Conservation (phyloP, 2,797 vertebrate species). For the Schizopygopsis pylzovi region DNA sequence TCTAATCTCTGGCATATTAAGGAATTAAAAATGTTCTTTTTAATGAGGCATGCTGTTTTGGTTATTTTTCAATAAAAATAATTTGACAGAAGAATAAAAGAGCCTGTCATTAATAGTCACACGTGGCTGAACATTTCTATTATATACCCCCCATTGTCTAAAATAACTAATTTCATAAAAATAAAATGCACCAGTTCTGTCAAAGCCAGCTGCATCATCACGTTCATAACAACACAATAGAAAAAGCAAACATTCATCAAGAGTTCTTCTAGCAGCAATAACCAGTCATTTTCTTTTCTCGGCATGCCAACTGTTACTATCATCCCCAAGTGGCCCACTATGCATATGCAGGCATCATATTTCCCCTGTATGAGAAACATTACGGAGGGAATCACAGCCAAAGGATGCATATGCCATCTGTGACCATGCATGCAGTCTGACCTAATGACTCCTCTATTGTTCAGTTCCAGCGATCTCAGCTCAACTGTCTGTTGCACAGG, state of each 20-base stretch:
- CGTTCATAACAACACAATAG: background rate
- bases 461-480: constrained; percentile 40
- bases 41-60: constrained; percentile 57
- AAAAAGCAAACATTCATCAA: constrained; percentile 4
- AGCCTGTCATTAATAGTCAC: constrained; percentile 52
- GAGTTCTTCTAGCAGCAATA: background rate
- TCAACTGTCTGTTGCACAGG: constrained; percentile 42
- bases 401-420: constrained; percentile 56
- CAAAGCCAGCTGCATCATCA: background rate
- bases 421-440: constrained; percentile 50
- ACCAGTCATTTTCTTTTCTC: constrained; percentile 4
- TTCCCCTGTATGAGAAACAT: constrained; percentile 13
- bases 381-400: constrained; percentile 19
- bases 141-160: constrained; percentile 27
- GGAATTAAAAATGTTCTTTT: constrained; percentile 54
- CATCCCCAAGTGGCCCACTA: constrained; percentile 14
- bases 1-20: constrained; percentile 51
- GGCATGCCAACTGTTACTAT: constrained; percentile 43
- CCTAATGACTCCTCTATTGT: constrained; percentile 53
- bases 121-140: constrained; percentile 50
- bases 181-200: constrained; percentile 3
- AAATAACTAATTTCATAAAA: constrained; percentile 25
- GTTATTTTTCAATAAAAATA: constrained; percentile 54
- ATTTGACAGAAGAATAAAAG: constrained; percentile 53
- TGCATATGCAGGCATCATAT: constrained; percentile 36